Conservation (phyloP, 2,888 invertebrate genomes). For the Sarcophaga caerulescens region DNA sequence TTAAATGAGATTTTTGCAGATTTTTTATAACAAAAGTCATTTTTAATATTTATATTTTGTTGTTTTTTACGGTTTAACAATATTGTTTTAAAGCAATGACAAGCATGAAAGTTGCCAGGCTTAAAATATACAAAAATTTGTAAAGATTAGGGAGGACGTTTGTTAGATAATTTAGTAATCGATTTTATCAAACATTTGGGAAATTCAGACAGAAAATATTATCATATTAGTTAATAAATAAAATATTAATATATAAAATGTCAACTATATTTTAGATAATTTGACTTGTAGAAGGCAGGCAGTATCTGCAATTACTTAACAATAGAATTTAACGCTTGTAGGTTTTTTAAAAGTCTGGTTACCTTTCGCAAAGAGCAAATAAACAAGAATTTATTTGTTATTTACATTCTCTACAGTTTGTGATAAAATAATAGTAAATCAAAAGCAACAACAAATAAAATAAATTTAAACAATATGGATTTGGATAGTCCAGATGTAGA, state of each 20-base stretch:
- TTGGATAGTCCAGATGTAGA: constrained; percentile 90
- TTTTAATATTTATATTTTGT: constrained; percentile 2
- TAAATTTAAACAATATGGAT: constrained; percentile 73
- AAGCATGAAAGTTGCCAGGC: neutral
- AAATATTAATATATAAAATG: neutral
- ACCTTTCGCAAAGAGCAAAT: neutral
- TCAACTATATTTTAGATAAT: no score
- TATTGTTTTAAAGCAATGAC: neutral
- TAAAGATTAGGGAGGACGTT: no score
- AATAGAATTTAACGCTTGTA: no score
- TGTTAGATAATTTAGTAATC: no score
- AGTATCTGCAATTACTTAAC: no score
- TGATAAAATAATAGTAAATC: constrained; percentile 16
- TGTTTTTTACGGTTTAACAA: neutral
- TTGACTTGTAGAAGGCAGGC: no score
- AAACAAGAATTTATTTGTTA: neutral
- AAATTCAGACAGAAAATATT: no score
- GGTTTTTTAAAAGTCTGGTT: neutral
- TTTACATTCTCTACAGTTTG: neutral
- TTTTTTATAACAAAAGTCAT: constrained; percentile 80
- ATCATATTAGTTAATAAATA: no score
- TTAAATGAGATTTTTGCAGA: constrained; percentile 84
- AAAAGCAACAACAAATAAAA: neutral
- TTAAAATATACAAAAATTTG: neutral
- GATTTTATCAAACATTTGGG: no score